Evolutionary conservation across 2,888 invertebrate genomes (phyloP).

Genomic region (Epirrita christyi): DNA sequence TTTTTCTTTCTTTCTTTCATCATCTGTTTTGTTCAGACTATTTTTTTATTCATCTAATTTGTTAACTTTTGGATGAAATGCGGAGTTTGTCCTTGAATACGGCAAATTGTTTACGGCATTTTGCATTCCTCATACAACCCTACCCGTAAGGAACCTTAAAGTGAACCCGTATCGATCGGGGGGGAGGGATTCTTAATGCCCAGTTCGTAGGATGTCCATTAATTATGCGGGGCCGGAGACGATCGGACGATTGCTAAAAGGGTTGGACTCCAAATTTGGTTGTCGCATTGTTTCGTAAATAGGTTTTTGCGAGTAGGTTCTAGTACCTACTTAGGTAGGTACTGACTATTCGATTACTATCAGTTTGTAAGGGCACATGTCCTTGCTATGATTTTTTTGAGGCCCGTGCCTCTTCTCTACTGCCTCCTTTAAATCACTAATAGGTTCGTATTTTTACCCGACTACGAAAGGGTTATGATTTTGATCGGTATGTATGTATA

Average conservation of each 20-base stretch:
- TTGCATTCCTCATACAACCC: not conserved
- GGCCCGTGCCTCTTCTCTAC: no score
- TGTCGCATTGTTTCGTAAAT: slow-evolving; percentile 37
- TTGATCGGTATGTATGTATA: no score
- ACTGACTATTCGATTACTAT: not conserved
- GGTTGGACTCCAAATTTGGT: slow-evolving; percentile 36
- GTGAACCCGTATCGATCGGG: slow-evolving; percentile 69
- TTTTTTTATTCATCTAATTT: no score
- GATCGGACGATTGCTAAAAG: slow-evolving; percentile 50
- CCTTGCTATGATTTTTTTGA: no score
- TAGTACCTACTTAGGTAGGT: no score
- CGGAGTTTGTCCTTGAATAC: not conserved
- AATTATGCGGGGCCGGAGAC: slow-evolving; percentile 70
- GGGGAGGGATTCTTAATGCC: slow-evolving; percentile 71
- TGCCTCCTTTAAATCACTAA: no score
- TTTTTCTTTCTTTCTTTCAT: no score
- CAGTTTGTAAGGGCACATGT: not conserved
- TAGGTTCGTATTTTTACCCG: no score
- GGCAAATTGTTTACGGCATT: slow-evolving; percentile 4
- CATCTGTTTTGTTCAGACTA: no score
- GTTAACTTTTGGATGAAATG: no score
- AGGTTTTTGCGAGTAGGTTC: slow-evolving; percentile 35
- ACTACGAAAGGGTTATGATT: no score
- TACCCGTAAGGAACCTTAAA: slow-evolving; percentile 52
- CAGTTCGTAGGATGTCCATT: slow-evolving; percentile 77